Percentiles rank a stretch among this genome's conserved stretches.
Conservation (phyloP, 2,888 invertebrate genomes). For the Ophion slaviceki region DNA sequence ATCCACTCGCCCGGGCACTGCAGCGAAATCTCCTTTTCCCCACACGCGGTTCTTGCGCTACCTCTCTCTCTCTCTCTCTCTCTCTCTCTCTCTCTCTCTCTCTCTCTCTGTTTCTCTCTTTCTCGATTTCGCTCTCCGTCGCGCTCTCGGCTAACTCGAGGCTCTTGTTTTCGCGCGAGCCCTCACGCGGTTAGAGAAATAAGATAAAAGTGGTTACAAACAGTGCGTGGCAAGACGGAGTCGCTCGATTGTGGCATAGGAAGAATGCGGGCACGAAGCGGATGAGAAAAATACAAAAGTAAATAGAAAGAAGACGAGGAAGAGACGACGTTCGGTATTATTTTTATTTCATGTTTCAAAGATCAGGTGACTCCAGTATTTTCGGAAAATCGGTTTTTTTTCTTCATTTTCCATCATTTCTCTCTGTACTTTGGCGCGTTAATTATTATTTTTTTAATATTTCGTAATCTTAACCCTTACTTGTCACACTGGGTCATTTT, state of each 20-base stretch:
- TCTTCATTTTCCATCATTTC: too few species aligned
- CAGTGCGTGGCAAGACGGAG: slow-evolving; percentile 58
- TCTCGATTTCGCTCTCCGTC: slow-evolving; percentile 27
- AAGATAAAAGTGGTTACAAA: slow-evolving; percentile 60
- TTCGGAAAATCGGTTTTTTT: neutral
- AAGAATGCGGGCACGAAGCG: slow-evolving; percentile 59
- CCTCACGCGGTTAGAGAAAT: slow-evolving; percentile 59
- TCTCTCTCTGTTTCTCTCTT: slow-evolving; percentile 50
- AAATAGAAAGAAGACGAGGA: slow-evolving; percentile 21
- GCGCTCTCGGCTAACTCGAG: slow-evolving; percentile 20
- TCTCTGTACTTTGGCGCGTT: too few species aligned
- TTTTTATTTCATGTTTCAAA: neutral
- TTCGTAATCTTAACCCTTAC: too few species aligned
- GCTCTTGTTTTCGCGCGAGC: slow-evolving; percentile 49
- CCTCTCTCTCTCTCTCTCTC: slow-evolving; percentile 11
- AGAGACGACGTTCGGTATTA: slow-evolving; percentile 12
- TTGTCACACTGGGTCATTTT: too few species aligned
- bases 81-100: slow-evolving; percentile 3
- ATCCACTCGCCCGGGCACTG: slow-evolving; percentile 24
- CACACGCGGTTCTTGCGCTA: slow-evolving; percentile 11
- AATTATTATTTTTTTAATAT: too few species aligned
- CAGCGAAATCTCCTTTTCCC: slow-evolving; percentile 60
- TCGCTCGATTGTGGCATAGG: slow-evolving; percentile 53
- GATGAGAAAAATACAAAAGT: slow-evolving; percentile 39
- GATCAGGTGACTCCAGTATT: neutral